phyloP scores from a whole-genome alignment of 2,888 invertebrate species.

The Dioctria linearis region DNA sequence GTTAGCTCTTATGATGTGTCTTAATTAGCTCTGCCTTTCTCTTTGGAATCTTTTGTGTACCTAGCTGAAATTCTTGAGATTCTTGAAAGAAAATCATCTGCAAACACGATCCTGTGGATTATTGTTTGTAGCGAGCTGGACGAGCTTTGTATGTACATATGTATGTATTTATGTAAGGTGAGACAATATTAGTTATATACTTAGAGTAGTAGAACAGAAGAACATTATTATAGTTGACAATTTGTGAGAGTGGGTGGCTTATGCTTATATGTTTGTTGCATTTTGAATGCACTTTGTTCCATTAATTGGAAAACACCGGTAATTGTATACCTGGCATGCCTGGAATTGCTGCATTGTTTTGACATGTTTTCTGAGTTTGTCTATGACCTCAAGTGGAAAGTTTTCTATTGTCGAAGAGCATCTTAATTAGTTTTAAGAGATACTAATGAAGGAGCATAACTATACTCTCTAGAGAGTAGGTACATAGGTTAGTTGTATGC shows the following conservation, averaged over 20 bases:
- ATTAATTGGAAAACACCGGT: constrained; percentile 43
- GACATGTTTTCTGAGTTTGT: constrained; percentile 25
- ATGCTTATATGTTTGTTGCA: constrained; percentile 8
- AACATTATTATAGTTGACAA: too few species aligned
- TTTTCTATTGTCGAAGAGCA: constrained; percentile 16
- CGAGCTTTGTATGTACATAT: not conserved
- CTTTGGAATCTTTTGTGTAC: constrained; percentile 12
- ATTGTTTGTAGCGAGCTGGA: constrained; percentile 29
- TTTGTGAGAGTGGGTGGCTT: too few species aligned
- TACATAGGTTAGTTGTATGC: too few species aligned
- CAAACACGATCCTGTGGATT: constrained; percentile 23
- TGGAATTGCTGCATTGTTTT: constrained; percentile 36
- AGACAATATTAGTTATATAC: too few species aligned
- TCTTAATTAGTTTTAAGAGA: constrained; percentile 38
- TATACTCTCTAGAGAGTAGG: too few species aligned
- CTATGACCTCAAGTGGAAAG: constrained; percentile 17
- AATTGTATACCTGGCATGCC: constrained; percentile 32
- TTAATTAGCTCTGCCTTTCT: constrained; percentile 40
- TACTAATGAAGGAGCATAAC: not conserved
- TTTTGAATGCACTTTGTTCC: constrained; percentile 36
- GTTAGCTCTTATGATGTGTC: constrained; percentile 21
- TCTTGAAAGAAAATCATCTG: constrained; percentile 27
- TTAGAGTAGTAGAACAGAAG: too few species aligned
- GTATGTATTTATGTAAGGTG: too few species aligned
- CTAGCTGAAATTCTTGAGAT: constrained; percentile 15